phyloP scores from a whole-genome alignment of 2,113 vertebrate species.

The Elachura formosa region DNA sequence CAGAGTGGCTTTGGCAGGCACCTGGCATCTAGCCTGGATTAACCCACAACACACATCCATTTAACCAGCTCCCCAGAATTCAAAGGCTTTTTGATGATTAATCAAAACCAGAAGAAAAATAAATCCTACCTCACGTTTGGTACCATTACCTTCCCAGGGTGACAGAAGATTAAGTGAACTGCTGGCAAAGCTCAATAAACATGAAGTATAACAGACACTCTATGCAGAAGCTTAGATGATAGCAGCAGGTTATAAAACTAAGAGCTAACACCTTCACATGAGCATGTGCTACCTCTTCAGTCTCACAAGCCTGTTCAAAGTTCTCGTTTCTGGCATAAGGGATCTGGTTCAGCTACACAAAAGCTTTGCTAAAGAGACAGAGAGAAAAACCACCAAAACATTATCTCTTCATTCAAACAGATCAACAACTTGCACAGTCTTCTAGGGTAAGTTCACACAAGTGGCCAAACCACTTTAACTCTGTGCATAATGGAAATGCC shows the following conservation, averaged over 20 bases:
- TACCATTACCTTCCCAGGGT: not conserved
- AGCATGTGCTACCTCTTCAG: not conserved
- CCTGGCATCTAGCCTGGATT: not conserved
- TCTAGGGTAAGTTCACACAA: not conserved
- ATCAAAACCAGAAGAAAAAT: not conserved
- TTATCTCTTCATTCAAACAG: not conserved
- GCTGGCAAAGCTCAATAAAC: not conserved
- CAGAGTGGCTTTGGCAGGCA: not conserved
- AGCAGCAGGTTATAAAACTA: not conserved
- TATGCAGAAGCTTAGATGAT: not conserved
- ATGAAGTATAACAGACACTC: not conserved
- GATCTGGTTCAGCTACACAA: not conserved
- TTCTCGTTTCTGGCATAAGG: not conserved
- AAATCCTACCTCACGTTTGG: not conserved
- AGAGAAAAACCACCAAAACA: not conserved
- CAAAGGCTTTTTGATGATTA: not conserved
- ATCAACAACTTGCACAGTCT: not conserved
- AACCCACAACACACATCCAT: not conserved
- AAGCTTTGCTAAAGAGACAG: not conserved
- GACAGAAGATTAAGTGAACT: not conserved
- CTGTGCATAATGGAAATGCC: not conserved
- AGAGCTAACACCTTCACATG: not conserved
- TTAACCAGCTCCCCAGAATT: not conserved
- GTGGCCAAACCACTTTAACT: not conserved
- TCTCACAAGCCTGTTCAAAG: not conserved